These are phyloP conservation scores for Abrostola tripartita DNA, from an alignment of 2,888 invertebrate genomes.

Conservation along the genomic window DNA sequence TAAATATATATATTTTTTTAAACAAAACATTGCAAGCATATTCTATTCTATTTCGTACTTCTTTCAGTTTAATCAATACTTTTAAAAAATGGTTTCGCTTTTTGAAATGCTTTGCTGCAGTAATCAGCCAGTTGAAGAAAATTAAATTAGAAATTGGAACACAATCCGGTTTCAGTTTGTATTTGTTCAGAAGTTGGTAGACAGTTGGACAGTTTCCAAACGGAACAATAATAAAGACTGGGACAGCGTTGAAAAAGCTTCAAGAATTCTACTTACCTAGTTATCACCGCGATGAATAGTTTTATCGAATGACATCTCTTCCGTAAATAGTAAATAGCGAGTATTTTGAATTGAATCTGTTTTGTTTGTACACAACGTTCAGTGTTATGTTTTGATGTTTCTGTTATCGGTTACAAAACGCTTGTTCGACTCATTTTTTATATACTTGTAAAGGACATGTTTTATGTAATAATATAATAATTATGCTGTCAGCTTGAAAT, in stretches of 20 bases:
- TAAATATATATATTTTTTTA: too few relatives aligned
- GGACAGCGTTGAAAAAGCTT: constrained; percentile 30
- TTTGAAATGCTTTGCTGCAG: not conserved
- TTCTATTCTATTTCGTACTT: too few relatives aligned
- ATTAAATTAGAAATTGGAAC: constrained; percentile 9
- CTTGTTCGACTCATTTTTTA: not conserved
- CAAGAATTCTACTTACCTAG: constrained; percentile 29
- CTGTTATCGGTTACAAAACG: not conserved
- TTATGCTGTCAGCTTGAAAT: too few relatives aligned
- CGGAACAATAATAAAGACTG: constrained; percentile 37
- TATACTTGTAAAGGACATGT: not conserved
- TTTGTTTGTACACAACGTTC: constrained; percentile 50
- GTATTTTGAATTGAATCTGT: constrained; percentile 11
- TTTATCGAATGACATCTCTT: constrained; percentile 28
- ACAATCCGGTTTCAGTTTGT: constrained; percentile 22
- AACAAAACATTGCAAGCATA: too few relatives aligned
- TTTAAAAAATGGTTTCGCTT: not conserved
- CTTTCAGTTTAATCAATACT: too few relatives aligned
- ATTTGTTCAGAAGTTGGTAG: constrained; percentile 18
- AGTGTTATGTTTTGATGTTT: constrained; percentile 19
- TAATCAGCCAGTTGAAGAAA: not conserved
- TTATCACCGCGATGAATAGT: constrained; percentile 37
- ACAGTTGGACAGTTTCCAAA: constrained; percentile 47
- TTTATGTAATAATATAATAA: too few relatives aligned
- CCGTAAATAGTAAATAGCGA: constrained; percentile 42